Base-by-base conservation (phyloP, 1,140 invertebrate genomes). In the Battus philenor region DNA sequence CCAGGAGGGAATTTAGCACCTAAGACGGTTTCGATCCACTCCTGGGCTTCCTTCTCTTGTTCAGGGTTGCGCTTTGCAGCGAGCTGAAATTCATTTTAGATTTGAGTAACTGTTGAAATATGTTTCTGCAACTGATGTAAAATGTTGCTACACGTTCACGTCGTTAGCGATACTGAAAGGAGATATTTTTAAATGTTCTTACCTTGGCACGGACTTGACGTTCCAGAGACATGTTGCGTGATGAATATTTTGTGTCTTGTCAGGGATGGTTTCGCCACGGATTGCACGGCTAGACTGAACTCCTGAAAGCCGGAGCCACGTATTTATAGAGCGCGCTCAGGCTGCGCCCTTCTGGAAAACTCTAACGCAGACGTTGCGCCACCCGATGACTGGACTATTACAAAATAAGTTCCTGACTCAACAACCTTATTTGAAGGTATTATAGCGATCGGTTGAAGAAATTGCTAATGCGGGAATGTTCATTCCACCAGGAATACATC, bases 1-100 rank as follows among this genome's bases (percentile, higher is more conserved):
- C 90, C 91, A 66, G 89, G 88, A 50, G 94, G 94, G 86, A 98
- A 94, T 82, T 92, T 92, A 65, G 95, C 93, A 26, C 94, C 95
- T 33, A 95, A 88, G 38, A 98, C 90, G 20, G 88, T 79, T 84
- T 97, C 95, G 49, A 99, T 94, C 97, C 97, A 99, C 74, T 91
- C 90, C 74, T 98, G 93, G 55, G 93, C 93, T 86, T 96, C 94
- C 33, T 91, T 91, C 87, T 98, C 96, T 79, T 94, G 91, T 59
- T 95, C 91, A 22, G 93, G 90, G 80, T 95, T 94, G 58, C 97
- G 92, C 88, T 97, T 97, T 60, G 93, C 91, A 76, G 94, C 92
- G 87, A 97, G 90, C 95, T 97, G 50, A 44, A 30, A 29, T 24
- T 20, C 20, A 4, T 12, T 18, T 26, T 30, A 8, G 5, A 8